Base-by-base conservation (phyloP, 2,888 invertebrate genomes). In the Gortyna flavago region DNA sequence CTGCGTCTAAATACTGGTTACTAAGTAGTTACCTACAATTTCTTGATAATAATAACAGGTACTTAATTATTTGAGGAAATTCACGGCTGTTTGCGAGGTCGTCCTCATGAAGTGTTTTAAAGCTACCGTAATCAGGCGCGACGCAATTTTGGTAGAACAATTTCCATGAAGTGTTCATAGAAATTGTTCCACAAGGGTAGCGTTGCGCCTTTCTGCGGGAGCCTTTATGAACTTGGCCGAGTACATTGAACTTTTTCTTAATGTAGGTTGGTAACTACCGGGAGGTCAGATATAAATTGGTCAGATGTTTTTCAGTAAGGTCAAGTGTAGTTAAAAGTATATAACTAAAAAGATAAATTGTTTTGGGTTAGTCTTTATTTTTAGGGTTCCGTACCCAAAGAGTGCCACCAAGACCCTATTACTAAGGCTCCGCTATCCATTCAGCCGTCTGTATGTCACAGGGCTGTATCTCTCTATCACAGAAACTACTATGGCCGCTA, bases 11-110 rank as follows among this genome's bases (percentile, higher is more conserved):
- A n/a, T n/a, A n/a, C n/a, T n/a, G n/a, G n/a, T n/a, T n/a, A n/a
- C n/a, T n/a, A n/a, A n/a, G n/a, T n/a, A n/a, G n/a, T n/a, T 62
- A 54, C 25, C 51, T 9, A 32, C n/a, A n/a, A n/a, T 21, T 72
- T 74, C n/a, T 18, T 35, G 2, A n/a, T 59, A 57, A 6, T n/a
- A 38, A 75, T n/a, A 32, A n/a, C n/a, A n/a, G 13, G 8, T 13
- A 57, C 57, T 75, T 18, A 73, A 9, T 35, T 41, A 48, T 62
- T 77, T 77, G 21, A 54, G 54, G 32, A 64, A 64, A 32, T 64
- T 77, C n/a, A n/a, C 6, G 16, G 32, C 21, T 21, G 18, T n/a
- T 25, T 16, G 70, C 21, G n/a, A 70, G 38, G 38, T 29, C 29
- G 29, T 4, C 32, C 21, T 35, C 18, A 18, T 48, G 48, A 48